Percentiles rank a stretch among this genome's conserved stretches.
These are phyloP conservation scores for Clostera curtula DNA, from an alignment of 2,888 invertebrate genomes.

Conservation along the genomic window DNA sequence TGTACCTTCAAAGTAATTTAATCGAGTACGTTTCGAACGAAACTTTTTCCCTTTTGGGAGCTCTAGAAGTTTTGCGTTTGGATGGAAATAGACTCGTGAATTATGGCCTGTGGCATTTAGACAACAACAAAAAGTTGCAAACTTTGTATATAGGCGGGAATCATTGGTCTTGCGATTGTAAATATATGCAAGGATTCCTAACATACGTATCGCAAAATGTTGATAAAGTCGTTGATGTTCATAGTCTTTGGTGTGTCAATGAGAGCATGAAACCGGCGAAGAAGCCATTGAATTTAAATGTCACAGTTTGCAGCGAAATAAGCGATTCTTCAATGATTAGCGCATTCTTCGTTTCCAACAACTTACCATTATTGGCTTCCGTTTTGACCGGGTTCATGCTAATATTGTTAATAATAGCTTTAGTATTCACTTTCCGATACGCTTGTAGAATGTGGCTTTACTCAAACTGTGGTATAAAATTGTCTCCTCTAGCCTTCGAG, in stretches of 20 bases:
- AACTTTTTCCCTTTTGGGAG: constrained; percentile 85
- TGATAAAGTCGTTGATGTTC: constrained; percentile 82
- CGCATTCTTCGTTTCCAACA: constrained; percentile 86
- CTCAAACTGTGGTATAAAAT: constrained; percentile 88
- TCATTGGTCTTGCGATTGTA: constrained; percentile 92
- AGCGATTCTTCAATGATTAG: constrained; percentile 87
- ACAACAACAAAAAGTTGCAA: constrained; percentile 80
- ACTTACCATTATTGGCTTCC: constrained; percentile 87
- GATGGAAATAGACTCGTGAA: constrained; percentile 89
- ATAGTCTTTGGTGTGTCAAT: constrained; percentile 85
- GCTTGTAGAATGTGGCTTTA: constrained; percentile 92
- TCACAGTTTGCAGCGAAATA: constrained; percentile 89
- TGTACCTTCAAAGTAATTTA: constrained; percentile 90
- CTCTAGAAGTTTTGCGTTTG: constrained; percentile 86
- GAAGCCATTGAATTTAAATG: constrained; percentile 86
- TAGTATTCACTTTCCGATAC: constrained; percentile 90
- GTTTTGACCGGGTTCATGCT: constrained; percentile 85
- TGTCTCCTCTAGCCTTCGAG: constrained; percentile 84
- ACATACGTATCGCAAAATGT: constrained; percentile 87
- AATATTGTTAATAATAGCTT: constrained; percentile 83
- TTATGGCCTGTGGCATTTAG: constrained; percentile 87
- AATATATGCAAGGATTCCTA: constrained; percentile 88
- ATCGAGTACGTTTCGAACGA: constrained; percentile 86
- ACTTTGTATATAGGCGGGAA: constrained; percentile 87
- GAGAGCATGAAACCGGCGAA: constrained; percentile 79